Evolutionary conservation across 2,888 invertebrate genomes (phyloP).

Genomic region (Sericinus montela): DNA sequence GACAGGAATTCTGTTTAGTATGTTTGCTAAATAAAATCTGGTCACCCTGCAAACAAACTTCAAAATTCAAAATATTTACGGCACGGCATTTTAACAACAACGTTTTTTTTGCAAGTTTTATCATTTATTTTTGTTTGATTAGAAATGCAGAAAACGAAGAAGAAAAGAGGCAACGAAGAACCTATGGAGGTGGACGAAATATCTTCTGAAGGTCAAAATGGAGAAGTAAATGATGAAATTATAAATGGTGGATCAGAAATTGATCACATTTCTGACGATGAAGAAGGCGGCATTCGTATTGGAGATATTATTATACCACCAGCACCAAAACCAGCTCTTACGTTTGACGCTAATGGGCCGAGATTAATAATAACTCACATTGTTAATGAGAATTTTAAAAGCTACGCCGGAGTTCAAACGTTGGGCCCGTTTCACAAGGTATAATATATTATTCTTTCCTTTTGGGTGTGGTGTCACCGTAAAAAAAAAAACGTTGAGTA

Average conservation of each 20-base stretch:
- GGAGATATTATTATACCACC: slow-evolving; percentile 93
- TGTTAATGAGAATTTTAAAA: slow-evolving; percentile 94
- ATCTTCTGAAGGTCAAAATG: slow-evolving; percentile 27
- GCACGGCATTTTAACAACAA: too few relatives aligned
- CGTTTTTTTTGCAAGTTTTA: too few relatives aligned
- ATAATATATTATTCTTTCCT: too few relatives aligned
- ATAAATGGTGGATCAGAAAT: slow-evolving; percentile 52
- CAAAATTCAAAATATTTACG: too few relatives aligned
- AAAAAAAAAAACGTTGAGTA: too few relatives aligned
- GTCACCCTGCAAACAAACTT: too few relatives aligned
- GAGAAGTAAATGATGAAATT: slow-evolving; percentile 27
- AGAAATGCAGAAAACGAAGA: slow-evolving; percentile 48
- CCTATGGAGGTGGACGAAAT: slow-evolving; percentile 62
- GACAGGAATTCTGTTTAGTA: too few relatives aligned
- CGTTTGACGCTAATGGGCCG: slow-evolving; percentile 87
- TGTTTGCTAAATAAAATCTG: too few relatives aligned
- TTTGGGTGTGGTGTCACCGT: too few relatives aligned
- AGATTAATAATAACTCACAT: slow-evolving; percentile 95
- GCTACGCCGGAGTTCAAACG: slow-evolving; percentile 90
- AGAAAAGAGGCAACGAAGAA: slow-evolving; percentile 45
- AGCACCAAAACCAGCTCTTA: slow-evolving; percentile 83
- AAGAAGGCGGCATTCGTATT: slow-evolving; percentile 85
- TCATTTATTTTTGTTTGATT: neutral
- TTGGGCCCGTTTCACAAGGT: slow-evolving; percentile 98
- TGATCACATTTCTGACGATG: slow-evolving; percentile 74